phyloP scores from a whole-genome alignment of 2,113 vertebrate genomes.

The Dunckerocampus dactyliophorus region DNA sequence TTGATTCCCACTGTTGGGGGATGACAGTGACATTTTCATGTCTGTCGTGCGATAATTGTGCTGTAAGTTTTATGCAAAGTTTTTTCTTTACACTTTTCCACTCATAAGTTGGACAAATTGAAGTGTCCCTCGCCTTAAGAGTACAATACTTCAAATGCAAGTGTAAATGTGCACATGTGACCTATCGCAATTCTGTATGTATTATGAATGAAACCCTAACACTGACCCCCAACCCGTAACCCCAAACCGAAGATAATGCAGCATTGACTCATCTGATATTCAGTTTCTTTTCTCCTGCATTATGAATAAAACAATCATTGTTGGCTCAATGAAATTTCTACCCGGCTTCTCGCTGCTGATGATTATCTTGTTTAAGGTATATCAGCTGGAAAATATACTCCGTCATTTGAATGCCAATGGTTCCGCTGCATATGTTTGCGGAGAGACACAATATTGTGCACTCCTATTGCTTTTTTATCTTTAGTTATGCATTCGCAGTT shows the following conservation, averaged over 20 bases:
- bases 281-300: slow-evolving; percentile 39
- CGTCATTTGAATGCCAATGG: slow-evolving; percentile 69
- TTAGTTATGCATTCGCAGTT: slow-evolving; percentile 52
- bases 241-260: slow-evolving; percentile 1
- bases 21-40: no score
- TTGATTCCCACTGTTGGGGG: no score
- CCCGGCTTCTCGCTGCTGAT: slow-evolving; percentile 62
- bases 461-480: slow-evolving; percentile 63
- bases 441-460: slow-evolving; percentile 50
- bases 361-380: slow-evolving; percentile 74
- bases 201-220: no score
- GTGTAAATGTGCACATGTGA: no score
- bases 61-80: background rate
- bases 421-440: slow-evolving; percentile 55
- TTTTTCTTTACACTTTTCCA: background rate
- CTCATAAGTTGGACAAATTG: no score
- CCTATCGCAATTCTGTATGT: no score
- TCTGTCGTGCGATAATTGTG: no score
- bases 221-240: no score
- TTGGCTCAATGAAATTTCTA: slow-evolving; percentile 70
- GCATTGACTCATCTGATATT: slow-evolving; percentile 48
- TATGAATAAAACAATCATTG: slow-evolving; percentile 72
- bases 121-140: no score
- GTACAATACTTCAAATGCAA: no score
- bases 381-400: slow-evolving; percentile 73